Conservation (phyloP, 2,797 vertebrate genomes). For the Sebastes taczanowskii region DNA sequence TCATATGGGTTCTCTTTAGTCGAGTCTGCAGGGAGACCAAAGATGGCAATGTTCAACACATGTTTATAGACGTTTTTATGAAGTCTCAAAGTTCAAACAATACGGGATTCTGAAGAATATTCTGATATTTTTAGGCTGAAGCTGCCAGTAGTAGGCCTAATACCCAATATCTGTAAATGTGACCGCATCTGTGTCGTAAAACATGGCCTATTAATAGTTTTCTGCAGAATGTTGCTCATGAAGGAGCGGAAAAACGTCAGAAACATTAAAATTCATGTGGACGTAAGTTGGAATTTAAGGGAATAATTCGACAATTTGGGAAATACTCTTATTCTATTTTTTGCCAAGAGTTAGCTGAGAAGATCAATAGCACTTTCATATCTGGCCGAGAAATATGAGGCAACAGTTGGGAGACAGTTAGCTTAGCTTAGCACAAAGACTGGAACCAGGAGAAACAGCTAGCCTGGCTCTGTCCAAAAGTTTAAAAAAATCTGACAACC, state of each 20-base stretch:
- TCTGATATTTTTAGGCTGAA: not conserved
- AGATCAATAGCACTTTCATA: not conserved
- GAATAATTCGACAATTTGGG: not conserved
- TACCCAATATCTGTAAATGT: not conserved
- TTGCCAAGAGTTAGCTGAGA: not conserved
- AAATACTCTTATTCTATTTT: not conserved
- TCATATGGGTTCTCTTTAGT: conserved; percentile 93
- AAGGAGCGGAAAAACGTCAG: not conserved
- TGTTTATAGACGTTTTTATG: not conserved
- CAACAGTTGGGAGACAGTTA: too few species aligned
- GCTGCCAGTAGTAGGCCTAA: not conserved
- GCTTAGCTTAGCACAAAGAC: too few species aligned
- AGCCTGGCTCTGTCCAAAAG: too few species aligned
- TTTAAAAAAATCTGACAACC: too few species aligned
- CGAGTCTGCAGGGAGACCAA: conserved; percentile 61
- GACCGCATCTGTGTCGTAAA: not conserved
- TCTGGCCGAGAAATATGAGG: too few species aligned
- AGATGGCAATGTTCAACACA: not conserved
- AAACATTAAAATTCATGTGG: not conserved
- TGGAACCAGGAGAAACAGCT: too few species aligned
- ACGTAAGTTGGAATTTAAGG: not conserved
- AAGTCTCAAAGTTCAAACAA: not conserved
- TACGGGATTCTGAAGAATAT: not conserved
- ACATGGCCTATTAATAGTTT: not conserved
- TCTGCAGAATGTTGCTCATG: not conserved